Evolutionary conservation across 2,888 invertebrate genomes (phyloP), one percentile per base, ranked within the genome.

Genomic region (Torymus texanus): DNA sequence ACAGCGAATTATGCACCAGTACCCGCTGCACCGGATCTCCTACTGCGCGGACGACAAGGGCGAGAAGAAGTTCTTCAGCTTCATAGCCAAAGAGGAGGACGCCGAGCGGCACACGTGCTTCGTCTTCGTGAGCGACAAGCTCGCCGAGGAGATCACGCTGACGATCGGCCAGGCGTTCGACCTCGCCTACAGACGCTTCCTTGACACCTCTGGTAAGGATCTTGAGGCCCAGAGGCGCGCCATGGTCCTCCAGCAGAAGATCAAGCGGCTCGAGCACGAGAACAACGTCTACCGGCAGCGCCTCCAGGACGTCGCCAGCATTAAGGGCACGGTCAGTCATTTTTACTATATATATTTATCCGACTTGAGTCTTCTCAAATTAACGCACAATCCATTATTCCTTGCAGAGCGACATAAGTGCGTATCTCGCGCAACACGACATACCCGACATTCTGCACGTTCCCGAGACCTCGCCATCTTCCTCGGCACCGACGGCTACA

Each of bases 11-110:
- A 92, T 98, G 88, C 96, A 98, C 91, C 97, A 98, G 91, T 98
- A 98, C 90, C 98, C 98, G 0, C 92, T 99, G 65, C 98, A 98
- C 90, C 94, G 98, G 91, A 99, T 99, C 91, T 98, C 98, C 0
- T 99, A 99, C 91, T 99, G 98, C 92, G 98, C 99, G 0, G 99
- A 99, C 90, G 99, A 99, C 91, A 99, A 99, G 90, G 97, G 97
- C 72, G 98, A 98, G 85, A 98, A 98, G 91, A 96, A 97, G 86
- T 98, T 98, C 92, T 98, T 99, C 91, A 97, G 97, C 11, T 98
- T 97, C 90, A 97, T 98, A 83, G 97, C 97, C 58, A 97, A 97
- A 90, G 94, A 95, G 86, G 92, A 90, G 78, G 88, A 89, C 82
- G 93, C 94, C 71, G 97, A 97, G 86, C 94, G 94, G 83, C 98